These are phyloP conservation scores for Pterostichus madidus DNA, from an alignment of 2,888 invertebrate genomes.

Conservation along the genomic window DNA sequence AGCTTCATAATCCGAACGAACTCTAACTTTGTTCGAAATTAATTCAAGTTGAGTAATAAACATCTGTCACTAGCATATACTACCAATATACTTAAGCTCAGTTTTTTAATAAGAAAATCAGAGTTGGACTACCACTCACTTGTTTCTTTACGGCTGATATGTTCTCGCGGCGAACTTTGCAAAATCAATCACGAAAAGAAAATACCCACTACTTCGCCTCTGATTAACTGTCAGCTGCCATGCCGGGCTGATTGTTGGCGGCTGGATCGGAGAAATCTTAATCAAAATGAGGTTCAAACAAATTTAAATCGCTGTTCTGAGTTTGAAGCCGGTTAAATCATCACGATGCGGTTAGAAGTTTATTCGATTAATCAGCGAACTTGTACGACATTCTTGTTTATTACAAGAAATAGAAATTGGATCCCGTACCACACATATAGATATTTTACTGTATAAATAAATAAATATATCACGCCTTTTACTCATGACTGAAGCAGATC, in stretches of 20 bases:
- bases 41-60: too few species aligned
- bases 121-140: neutral
- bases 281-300: conserved; percentile 8
- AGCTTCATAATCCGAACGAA: too few species aligned
- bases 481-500: too few species aligned
- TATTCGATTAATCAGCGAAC: neutral
- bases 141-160: neutral
- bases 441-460: too few species aligned
- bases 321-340: neutral
- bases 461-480: too few species aligned
- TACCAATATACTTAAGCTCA: too few species aligned
- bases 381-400: neutral
- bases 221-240: too few species aligned
- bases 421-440: too few species aligned
- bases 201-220: neutral
- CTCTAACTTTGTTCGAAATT: too few species aligned
- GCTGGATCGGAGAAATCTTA: neutral
- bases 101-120: too few species aligned
- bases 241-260: conserved; percentile 11
- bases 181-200: neutral
- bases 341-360: neutral
- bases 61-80: too few species aligned
- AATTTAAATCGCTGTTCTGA: too few species aligned
- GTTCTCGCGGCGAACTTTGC: neutral
- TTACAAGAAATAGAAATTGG: neutral